Percentiles rank a stretch among this genome's conserved stretches.
Evolutionary conservation across 2,113 vertebrate genomes (phyloP).

Genomic region (Percopsis transmontana): DNA sequence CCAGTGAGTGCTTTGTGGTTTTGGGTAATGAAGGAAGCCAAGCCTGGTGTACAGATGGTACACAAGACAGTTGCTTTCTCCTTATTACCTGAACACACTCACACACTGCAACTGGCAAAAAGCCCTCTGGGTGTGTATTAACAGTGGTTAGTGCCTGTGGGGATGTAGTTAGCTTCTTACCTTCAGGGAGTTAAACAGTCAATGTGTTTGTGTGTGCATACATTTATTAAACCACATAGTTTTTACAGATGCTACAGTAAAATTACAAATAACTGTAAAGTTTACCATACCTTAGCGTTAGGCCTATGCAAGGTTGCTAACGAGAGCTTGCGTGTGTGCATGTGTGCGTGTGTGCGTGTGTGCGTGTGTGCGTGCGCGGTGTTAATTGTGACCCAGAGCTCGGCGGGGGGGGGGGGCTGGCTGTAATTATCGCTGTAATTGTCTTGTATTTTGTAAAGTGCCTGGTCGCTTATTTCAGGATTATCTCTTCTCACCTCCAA

Average conservation of each 20-base stretch:
- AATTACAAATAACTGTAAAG: too few relatives aligned
- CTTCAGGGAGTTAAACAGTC: conserved; percentile 22
- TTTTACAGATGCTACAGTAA: too few relatives aligned
- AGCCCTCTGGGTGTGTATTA: conserved; percentile 37
- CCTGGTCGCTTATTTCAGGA: conserved; percentile 79
- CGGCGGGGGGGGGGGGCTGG: conserved; percentile 69
- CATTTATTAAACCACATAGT: too few relatives aligned
- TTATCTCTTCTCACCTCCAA: conserved; percentile 79
- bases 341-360: neutral
- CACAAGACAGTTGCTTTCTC: conserved; percentile 45
- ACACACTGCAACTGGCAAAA: neutral
- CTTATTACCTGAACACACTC: neutral
- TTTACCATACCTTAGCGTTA: conserved; percentile 23
- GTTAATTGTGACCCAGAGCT: conserved; percentile 76
- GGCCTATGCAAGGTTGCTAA: conserved; percentile 28
- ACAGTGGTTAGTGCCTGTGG: conserved; percentile 33
- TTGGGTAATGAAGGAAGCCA: conserved; percentile 66
- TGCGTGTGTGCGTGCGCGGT: conserved; percentile 30
- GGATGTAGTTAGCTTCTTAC: conserved; percentile 48
- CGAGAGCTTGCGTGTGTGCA: conserved; percentile 20
- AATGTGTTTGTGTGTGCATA: neutral
- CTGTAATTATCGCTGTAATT: conserved; percentile 82
- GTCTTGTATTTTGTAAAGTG: conserved; percentile 82
- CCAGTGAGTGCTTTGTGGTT: conserved; percentile 50
- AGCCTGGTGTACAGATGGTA: conserved; percentile 74